Percentiles rank a stretch among this genome's conserved stretches.
These are phyloP conservation scores for Bombus confusus DNA, from an alignment of 1,140 invertebrate genomes.

Conservation along the genomic window DNA sequence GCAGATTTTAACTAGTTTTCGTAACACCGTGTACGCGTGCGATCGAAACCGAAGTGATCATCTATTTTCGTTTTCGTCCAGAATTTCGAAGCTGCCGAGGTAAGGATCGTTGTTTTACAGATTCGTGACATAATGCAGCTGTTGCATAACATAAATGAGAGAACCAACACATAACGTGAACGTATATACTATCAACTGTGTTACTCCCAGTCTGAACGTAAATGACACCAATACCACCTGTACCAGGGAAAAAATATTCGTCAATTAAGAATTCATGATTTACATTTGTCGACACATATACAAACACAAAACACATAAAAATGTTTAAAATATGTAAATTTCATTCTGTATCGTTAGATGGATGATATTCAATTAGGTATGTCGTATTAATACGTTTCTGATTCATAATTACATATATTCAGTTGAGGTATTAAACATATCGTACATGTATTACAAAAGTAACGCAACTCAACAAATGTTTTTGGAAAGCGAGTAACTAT, in stretches of 20 bases:
- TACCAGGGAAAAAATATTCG: background rate
- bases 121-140: background rate
- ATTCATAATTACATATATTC: background rate
- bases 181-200: background rate
- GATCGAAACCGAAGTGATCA: slow-evolving; percentile 5
- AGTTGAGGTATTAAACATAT: background rate
- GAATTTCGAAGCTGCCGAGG: slow-evolving; percentile 15
- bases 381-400: background rate
- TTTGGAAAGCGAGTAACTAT: background rate
- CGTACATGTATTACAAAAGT: background rate
- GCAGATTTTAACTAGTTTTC: slow-evolving; percentile 50
- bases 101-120: slow-evolving; percentile 18
- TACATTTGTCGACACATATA: background rate
- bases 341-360: background rate
- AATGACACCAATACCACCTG: background rate
- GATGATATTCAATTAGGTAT: background rate
- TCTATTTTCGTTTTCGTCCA: slow-evolving; percentile 61
- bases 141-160: background rate
- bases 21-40: slow-evolving; percentile 28
- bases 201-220: background rate
- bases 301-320: background rate
- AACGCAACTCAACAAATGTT: background rate
- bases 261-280: background rate
- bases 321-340: background rate
- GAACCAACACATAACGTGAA: background rate